Evolutionary conservation across 2,797 vertebrate species (phyloP).

Genomic region (Passerculus sandwichensis): DNA sequence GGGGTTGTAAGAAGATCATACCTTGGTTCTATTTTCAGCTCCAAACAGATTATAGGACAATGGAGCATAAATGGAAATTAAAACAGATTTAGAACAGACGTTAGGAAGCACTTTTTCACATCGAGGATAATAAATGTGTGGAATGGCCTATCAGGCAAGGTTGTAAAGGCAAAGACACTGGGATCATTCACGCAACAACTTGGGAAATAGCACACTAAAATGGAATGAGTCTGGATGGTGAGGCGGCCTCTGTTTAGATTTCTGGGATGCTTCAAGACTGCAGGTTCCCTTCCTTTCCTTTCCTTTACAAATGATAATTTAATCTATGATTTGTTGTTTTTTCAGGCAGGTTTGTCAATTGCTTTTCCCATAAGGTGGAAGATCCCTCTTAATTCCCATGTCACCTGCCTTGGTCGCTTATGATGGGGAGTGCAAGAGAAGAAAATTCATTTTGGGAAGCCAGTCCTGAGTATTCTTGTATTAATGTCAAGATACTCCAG

Average conservation of each 20-base stretch:
- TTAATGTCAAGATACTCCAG: not conserved
- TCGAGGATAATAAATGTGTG: constrained; percentile 65
- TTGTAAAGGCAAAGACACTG: constrained; percentile 57
- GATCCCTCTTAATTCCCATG: not conserved
- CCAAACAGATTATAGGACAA: constrained; percentile 71
- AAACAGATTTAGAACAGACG: constrained; percentile 72
- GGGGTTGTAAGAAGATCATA: constrained; percentile 69
- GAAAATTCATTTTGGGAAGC: not conserved
- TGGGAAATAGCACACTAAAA: constrained; percentile 32
- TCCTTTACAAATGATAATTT: not conserved
- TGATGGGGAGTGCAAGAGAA: not conserved
- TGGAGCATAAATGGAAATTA: constrained; percentile 72
- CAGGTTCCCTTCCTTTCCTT: not conserved
- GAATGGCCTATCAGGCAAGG: constrained; percentile 63
- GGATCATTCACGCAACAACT: constrained; percentile 50
- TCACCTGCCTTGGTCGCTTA: not conserved
- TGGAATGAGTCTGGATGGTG: constrained; percentile 16
- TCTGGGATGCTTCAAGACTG: constrained; percentile 7
- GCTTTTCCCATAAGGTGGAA: not conserved
- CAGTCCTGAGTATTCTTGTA: not conserved
- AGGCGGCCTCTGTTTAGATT: constrained; percentile 4
- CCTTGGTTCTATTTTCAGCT: constrained; percentile 72
- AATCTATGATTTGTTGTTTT: constrained; percentile 3
- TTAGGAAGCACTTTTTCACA: constrained; percentile 63
- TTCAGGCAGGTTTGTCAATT: not conserved